phyloP scores from a whole-genome alignment of 2,888 invertebrate species.

The Eupithecia pulchellata region DNA sequence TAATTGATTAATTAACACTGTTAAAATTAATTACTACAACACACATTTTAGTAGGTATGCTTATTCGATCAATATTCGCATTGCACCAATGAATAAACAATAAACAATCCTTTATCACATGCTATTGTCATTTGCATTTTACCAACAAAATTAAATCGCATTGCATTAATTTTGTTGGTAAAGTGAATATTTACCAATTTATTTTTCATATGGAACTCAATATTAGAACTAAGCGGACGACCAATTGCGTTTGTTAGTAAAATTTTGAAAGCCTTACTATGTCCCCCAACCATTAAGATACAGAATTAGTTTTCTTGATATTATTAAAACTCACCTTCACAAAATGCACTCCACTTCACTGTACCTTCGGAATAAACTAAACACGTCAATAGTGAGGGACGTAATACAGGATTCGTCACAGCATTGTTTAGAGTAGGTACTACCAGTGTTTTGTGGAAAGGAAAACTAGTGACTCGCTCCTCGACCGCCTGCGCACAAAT shows the following conservation, averaged over 20 bases:
- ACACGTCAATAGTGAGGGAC: not conserved
- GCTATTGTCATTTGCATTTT: not conserved
- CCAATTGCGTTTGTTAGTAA: not conserved
- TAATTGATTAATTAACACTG: not conserved
- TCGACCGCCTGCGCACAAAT: conserved; percentile 59
- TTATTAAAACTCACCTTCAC: not conserved
- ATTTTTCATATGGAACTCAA: too few species aligned
- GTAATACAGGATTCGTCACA: conserved; percentile 52
- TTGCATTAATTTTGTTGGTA: too few species aligned
- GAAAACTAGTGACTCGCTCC: conserved; percentile 57
- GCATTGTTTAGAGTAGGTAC: conserved; percentile 30
- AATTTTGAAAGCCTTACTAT: not conserved
- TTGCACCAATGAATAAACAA: not conserved
- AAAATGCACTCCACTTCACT: conserved; percentile 3
- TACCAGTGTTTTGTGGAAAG: conserved; percentile 17
- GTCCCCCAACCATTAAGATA: conserved; percentile 10
- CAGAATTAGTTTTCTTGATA: not conserved
- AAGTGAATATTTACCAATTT: too few species aligned
- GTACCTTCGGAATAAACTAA: not conserved
- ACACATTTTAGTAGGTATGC: not conserved
- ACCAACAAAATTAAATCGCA: not conserved
- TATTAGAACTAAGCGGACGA: not conserved
- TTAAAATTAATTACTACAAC: not conserved
- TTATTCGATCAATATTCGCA: not conserved
- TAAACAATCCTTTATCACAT: not conserved